Evolutionary conservation across 2,888 invertebrate genomes (phyloP), one percentile per base, ranked within the genome.

Genomic region (Tetheella fluctuosa): DNA sequence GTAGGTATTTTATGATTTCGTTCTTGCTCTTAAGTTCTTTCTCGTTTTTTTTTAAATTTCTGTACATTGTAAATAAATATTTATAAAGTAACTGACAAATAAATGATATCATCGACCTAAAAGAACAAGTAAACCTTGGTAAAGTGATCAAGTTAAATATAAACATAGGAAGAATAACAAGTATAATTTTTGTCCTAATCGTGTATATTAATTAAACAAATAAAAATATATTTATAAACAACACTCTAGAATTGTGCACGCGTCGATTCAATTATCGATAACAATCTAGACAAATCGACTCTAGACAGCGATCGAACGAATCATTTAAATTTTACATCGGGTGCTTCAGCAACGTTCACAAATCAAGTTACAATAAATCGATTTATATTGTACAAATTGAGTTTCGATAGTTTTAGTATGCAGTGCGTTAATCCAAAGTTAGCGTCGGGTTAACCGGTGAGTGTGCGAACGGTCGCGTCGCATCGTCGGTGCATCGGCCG

Each of bases 401-500:
- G 1, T 39, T 39, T n/a, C n/a, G 39, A 8, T 30, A 25, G 25
- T 30, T 39, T n/a, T 1, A 39, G 34, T 2, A 39, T 39, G 39
- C 4, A 1, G 42, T 42, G n/a, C 10, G 48, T 48, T 20, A 48
- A 48, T 10, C 48, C 20, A 20, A 10, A 20, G 48, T 48, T 48
- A 39, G 5, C n/a, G 13, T 34, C 8, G 37, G 15, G 39, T 39
- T 5, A 17, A 10, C 48, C 48, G 10, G 15, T 23, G 34, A 17
- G 13, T 59, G 70, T 72, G 76, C 59, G 61, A 58, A 58, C 59
- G 65, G 68, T 60, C 60, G 60, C 54, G 15, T 64, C 59, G 64
- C 62, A 17, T 17, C 55, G 34, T 13, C 76, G 74, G 85, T 83
- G 84, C 85, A 85, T 82, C 82, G 84, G 64, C 82, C 83, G 73